Evolutionary conservation across 2,113 vertebrate genomes (phyloP).

Genomic region (Ictalurus punctatus): DNA sequence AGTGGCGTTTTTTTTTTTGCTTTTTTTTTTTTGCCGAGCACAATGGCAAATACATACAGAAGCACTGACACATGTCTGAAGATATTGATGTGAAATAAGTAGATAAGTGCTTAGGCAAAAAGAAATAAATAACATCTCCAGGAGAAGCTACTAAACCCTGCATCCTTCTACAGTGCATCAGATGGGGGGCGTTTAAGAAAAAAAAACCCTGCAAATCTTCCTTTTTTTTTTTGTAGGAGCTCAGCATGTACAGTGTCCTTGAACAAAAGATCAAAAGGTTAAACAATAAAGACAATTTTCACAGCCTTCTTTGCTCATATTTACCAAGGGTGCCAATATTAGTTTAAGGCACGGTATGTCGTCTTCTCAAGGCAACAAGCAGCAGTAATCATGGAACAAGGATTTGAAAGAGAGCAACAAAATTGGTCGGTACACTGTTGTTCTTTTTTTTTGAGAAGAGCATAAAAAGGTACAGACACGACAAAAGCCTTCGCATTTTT

Average conservation of each 20-base stretch:
- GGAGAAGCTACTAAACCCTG: not conserved
- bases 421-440: not conserved
- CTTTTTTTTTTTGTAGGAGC: not conserved
- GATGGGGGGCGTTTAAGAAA: not conserved
- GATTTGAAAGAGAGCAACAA: not conserved
- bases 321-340: too few relatives aligned
- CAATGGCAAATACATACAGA: not conserved
- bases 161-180: not conserved
- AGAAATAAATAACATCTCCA: slow-evolving; percentile 33
- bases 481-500: not conserved
- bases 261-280: too few relatives aligned
- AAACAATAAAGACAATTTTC: too few relatives aligned
- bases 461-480: not conserved
- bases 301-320: too few relatives aligned
- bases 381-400: not conserved
- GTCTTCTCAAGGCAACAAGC: not conserved
- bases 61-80: not conserved
- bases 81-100: slow-evolving; percentile 14
- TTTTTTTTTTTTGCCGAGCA: not conserved
- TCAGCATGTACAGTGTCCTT: not conserved
- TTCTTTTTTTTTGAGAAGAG: not conserved
- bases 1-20: not conserved
- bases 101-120: slow-evolving; percentile 56
- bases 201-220: not conserved
- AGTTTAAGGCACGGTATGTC: not conserved